Conservation (phyloP, 2,888 invertebrate genomes). For the Uloborus plumipes region DNA sequence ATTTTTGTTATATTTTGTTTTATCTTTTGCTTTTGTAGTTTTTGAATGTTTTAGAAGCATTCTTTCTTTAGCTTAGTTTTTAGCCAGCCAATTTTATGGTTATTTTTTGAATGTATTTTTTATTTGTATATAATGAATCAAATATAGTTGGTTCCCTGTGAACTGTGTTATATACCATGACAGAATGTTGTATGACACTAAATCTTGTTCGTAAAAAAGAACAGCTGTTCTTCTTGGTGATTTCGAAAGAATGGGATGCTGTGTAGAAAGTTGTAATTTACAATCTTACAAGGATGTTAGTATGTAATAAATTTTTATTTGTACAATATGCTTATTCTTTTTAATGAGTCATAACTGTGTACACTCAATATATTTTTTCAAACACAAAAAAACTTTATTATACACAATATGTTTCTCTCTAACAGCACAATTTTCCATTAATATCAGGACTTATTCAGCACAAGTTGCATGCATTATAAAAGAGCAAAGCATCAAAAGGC, state of each 20-base stretch:
- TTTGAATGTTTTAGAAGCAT: conserved; percentile 56
- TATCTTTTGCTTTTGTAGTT: conserved; percentile 53
- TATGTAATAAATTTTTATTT: conserved; percentile 61
- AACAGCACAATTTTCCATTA: too few species aligned
- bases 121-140: conserved; percentile 44
- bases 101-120: conserved; percentile 29
- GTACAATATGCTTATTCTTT: conserved; percentile 34
- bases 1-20: conserved; percentile 36
- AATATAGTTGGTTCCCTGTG: conserved; percentile 21
- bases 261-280: neutral
- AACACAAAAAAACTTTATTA: too few species aligned
- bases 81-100: conserved; percentile 50
- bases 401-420: too few species aligned
- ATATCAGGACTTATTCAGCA: too few species aligned
- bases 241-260: neutral
- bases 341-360: neutral
- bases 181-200: conserved; percentile 15
- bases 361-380: neutral
- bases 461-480: too few species aligned
- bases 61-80: conserved; percentile 54
- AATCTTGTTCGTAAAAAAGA: conserved; percentile 16
- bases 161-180: conserved; percentile 30
- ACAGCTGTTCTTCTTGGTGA: neutral
- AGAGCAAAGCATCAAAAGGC: too few species aligned
- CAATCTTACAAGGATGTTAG: conserved; percentile 47